Conservation (phyloP, 2,797 vertebrate genomes). For the Acipenser oxyrinchus region DNA sequence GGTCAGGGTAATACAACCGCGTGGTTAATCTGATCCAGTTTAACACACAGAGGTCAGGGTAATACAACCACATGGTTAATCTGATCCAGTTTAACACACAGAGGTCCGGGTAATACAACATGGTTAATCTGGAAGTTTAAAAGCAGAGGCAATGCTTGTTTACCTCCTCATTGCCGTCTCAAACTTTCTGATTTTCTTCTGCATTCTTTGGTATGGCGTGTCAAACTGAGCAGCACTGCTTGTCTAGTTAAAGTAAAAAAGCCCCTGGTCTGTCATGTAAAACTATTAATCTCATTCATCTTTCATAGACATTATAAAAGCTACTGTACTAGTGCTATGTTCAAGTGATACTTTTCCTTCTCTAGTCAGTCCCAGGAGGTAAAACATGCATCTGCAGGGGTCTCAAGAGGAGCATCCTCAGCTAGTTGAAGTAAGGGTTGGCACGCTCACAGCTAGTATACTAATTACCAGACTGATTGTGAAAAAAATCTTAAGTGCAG, state of each 20-base stretch:
- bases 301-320: constrained; percentile 30
- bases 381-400: background rate
- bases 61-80: too few relatives aligned
- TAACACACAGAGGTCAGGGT: too few relatives aligned
- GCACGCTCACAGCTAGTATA: constrained; percentile 7
- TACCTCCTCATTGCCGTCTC: background rate
- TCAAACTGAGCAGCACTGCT: background rate
- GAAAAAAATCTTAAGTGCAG: background rate
- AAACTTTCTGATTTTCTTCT: background rate
- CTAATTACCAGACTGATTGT: background rate
- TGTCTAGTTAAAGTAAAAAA: too few relatives aligned
- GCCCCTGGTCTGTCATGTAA: constrained; percentile 8
- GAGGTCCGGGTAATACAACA: too few relatives aligned
- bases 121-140: too few relatives aligned
- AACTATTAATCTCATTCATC: constrained; percentile 15
- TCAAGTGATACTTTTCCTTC: constrained; percentile 7
- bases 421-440: background rate
- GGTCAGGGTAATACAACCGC: too few relatives aligned
- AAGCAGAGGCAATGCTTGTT: too few relatives aligned
- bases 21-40: too few relatives aligned
- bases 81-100: too few relatives aligned
- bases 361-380: background rate
- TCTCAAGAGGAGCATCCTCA: background rate
- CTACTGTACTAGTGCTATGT: constrained; percentile 22
- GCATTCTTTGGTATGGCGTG: constrained; percentile 6